Percentiles rank a stretch among this genome's conserved stretches.
These are phyloP conservation scores for Araneus ventricosus DNA, from an alignment of 1,140 invertebrate genomes.

Conservation along the genomic window DNA sequence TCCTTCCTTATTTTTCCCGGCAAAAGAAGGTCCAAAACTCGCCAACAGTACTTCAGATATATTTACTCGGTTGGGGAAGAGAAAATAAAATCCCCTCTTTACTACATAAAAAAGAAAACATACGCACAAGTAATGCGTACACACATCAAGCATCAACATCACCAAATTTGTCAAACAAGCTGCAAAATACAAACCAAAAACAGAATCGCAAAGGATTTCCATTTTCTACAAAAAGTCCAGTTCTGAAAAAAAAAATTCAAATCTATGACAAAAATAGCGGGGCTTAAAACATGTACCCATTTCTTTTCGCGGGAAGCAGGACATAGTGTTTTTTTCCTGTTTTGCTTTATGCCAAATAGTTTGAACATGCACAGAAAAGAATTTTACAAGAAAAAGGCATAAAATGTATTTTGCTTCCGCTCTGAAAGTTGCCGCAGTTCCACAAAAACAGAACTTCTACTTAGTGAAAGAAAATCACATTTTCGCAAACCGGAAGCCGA, in stretches of 20 bases:
- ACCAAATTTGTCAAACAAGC: constrained; percentile 50
- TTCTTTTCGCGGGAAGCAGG: constrained; percentile 36
- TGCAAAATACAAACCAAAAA: constrained; percentile 58
- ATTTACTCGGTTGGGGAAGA: not conserved
- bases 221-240: constrained; percentile 30
- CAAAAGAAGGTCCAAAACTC: not conserved
- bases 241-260: constrained; percentile 25
- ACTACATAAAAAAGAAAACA: not conserved
- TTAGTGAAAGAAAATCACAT: constrained; percentile 59
- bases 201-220: constrained; percentile 55
- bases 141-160: not conserved
- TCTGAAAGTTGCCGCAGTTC: constrained; percentile 23
- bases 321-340: not conserved
- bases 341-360: constrained; percentile 42
- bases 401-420: constrained; percentile 23
- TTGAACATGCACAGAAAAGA: constrained; percentile 66
- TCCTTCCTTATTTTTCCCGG: not conserved
- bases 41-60: not conserved
- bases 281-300: constrained; percentile 47
- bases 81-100: not conserved
- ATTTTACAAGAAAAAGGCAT: constrained; percentile 50
- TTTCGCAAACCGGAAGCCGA: constrained; percentile 29
- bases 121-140: not conserved
- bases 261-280: constrained; percentile 29
- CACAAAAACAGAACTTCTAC: constrained; percentile 55